Evolutionary conservation across 2,797 vertebrate genomes (phyloP), one percentile per base, ranked within the genome.

Genomic region (Gobionotothen gibberifrons): DNA sequence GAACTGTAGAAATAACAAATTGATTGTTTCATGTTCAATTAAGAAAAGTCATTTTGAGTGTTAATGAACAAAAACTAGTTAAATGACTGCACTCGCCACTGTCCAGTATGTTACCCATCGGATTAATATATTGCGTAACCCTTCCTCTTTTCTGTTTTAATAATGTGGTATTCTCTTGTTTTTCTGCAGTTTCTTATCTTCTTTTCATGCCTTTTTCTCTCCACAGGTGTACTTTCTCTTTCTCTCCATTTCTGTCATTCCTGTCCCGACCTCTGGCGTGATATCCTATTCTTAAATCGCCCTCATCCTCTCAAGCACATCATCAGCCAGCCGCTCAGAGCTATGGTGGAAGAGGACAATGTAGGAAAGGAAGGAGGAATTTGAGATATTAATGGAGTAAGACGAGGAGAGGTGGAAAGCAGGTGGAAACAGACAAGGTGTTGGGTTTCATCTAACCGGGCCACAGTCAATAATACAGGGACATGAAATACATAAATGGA

Each of bases 271-370:
- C 16, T 71, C 19, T 10, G 3, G 15, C 61, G 51, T 8, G 12
- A 29, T 42, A 15, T 58, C 57, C 39, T 43, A 19, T 53, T 71
- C 70, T 81, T 75, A 74, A 78, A 78, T 78, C 52, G 60, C 26
- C 61, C 68, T 76, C 57, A 75, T 56, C 46, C 63, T 85, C 60
- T 64, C 43, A 74, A 59, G 36, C 47, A 76, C 60, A 36, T 73
- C 75, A 53, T 0, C 63, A 36, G 39, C 13, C 42, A 51, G 12
- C 48, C 46, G 47, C 46, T 51, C 48, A 61, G 32, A 32, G 29
- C 26, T 12, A 53, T 40, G 44, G 29, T 58, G 36, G 13, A 49
- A 60, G 5, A 62, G 19, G 17, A 73, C 46, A n/a, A 58, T 54
- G 26, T n/a, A n/a, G 40, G 52, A 62, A 56, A 60, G 48, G 2